These are phyloP conservation scores for Epiperipatus broadwayi DNA, from an alignment of 2,888 invertebrate species.

Conservation along the genomic window DNA sequence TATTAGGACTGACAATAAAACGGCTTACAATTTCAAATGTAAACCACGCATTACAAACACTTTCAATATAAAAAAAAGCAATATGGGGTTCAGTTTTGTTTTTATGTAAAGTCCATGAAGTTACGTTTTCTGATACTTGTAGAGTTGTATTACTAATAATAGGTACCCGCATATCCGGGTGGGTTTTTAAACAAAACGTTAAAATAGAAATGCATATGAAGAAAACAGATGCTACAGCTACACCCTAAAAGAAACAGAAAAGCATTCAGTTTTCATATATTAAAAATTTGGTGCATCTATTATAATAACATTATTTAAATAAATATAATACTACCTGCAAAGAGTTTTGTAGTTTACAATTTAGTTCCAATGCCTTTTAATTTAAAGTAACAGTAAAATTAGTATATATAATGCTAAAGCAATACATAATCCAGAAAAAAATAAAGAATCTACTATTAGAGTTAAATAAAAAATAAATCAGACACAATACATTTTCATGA, in stretches of 20 bases:
- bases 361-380: too few relatives aligned
- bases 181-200: constrained; percentile 88
- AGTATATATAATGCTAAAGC: too few relatives aligned
- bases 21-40: constrained; percentile 73
- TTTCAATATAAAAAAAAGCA: constrained; percentile 76
- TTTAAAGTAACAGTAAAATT: too few relatives aligned
- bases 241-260: constrained; percentile 42
- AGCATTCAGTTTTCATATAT: too few relatives aligned
- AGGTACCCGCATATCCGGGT: constrained; percentile 58
- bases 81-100: constrained; percentile 32
- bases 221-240: constrained; percentile 77
- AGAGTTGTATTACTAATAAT: constrained; percentile 23
- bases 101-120: constrained; percentile 27
- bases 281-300: too few relatives aligned
- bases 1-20: constrained; percentile 61
- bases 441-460: too few relatives aligned
- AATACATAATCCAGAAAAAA: too few relatives aligned
- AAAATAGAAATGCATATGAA: constrained; percentile 90
- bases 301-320: too few relatives aligned
- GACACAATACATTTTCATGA: too few relatives aligned
- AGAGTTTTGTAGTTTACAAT: too few relatives aligned
- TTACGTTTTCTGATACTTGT: constrained; percentile 16
- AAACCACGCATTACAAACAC: constrained; percentile 88
- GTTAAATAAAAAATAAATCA: too few relatives aligned
- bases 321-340: too few relatives aligned